Conservation (phyloP, 2,888 invertebrate genomes). For the Cosmopolites sordidus region DNA sequence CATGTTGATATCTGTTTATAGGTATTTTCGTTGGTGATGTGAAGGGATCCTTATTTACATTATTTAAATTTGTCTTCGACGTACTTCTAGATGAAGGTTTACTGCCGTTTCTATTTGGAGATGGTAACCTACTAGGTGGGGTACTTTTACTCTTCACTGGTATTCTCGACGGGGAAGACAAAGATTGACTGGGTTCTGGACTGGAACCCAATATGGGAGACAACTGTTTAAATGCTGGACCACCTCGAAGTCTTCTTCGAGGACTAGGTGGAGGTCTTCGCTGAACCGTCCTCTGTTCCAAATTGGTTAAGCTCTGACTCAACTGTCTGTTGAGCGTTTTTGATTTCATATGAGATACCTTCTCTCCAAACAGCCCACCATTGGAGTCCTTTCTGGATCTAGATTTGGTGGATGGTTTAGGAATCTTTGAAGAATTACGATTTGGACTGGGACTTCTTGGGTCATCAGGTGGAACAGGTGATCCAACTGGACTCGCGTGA, state of each 20-base stretch:
- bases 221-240: conserved; percentile 40
- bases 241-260: conserved; percentile 29
- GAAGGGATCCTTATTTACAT: conserved; percentile 40
- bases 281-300: conserved; percentile 31
- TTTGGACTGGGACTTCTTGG: conserved; percentile 13
- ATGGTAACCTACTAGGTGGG: conserved; percentile 38
- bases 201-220: conserved; percentile 46
- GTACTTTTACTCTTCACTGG: conserved; percentile 39
- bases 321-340: conserved; percentile 35
- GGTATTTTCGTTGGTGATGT: conserved; percentile 43
- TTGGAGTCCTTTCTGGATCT: conserved; percentile 30
- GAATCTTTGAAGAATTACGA: conserved; percentile 38
- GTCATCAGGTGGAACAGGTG: conserved; percentile 39
- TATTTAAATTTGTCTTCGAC: conserved; percentile 28
- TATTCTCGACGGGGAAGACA: conserved; percentile 46
- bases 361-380: conserved; percentile 38
- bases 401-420: conserved; percentile 30
- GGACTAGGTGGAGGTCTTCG: conserved; percentile 37
- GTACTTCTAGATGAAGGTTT: conserved; percentile 33
- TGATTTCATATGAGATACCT: conserved; percentile 31
- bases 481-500: conserved; percentile 43
- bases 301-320: conserved; percentile 43
- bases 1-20: conserved; percentile 39
- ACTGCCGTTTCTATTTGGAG: conserved; percentile 33
- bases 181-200: conserved; percentile 44